These are phyloP conservation scores for Hyposmocoma kahamanoa DNA, from an alignment of 1,140 invertebrate genomes.

Conservation along the genomic window DNA sequence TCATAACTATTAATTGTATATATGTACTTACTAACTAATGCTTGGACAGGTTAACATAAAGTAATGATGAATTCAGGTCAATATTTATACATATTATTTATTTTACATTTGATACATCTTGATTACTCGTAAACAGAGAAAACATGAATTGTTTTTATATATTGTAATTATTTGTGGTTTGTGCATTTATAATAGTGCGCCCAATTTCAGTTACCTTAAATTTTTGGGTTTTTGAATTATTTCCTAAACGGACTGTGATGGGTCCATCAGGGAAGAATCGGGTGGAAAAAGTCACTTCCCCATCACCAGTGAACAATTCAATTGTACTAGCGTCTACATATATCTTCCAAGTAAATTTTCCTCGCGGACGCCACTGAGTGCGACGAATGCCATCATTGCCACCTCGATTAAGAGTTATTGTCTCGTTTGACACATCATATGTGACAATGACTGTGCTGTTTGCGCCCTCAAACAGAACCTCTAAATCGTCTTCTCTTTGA, in stretches of 20 bases:
- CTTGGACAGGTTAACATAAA: too few species aligned
- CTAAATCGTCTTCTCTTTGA: conserved; percentile 15
- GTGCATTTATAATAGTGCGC: too few species aligned
- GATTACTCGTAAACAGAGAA: too few species aligned
- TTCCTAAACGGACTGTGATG: conserved; percentile 27
- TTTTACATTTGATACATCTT: too few species aligned
- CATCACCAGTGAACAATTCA: conserved; percentile 57
- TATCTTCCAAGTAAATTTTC: conserved; percentile 31
- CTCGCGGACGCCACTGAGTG: conserved; percentile 33
- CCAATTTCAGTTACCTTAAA: conserved; percentile 28
- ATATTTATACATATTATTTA: too few species aligned
- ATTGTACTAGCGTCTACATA: conserved; percentile 60
- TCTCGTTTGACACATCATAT: conserved; percentile 23
- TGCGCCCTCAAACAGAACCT: conserved; percentile 32
- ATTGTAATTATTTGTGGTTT: too few species aligned
- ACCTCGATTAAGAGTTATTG: conserved; percentile 37
- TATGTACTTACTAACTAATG: too few species aligned
- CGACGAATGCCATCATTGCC: conserved; percentile 39
- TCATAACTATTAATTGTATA: too few species aligned
- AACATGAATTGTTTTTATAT: too few species aligned
- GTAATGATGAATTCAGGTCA: too few species aligned
- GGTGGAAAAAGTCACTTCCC: conserved; percentile 52
- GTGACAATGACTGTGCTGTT: conserved; percentile 22
- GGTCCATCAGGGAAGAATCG: conserved; percentile 41
- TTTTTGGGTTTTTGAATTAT: conserved; percentile 15